Evolutionary conservation across 1,140 invertebrate species (phyloP), one percentile per base, ranked within the genome.

Genomic region (Hycleus phaleratus): DNA sequence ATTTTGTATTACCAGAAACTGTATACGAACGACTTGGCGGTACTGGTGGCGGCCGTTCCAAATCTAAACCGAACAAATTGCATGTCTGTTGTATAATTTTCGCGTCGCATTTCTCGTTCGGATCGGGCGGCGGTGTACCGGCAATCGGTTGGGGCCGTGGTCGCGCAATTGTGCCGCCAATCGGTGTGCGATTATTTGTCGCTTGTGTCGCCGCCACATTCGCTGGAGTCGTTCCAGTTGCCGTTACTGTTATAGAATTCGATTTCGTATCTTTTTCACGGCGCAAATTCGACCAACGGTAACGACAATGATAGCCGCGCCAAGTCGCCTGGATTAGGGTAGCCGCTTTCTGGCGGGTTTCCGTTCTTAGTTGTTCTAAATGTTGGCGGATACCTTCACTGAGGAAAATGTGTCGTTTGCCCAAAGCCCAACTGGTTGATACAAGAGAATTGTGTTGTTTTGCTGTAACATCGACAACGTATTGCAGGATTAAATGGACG

Each of bases 341-440:
- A 0, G 92, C 91, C 2, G 91, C 90, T 60, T 83, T 81, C 59
- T 87, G 82, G 2, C 90, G 78, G 1, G 85, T 89, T 53, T 88
- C 85, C 9, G 82, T 82, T 49, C 92, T 78, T 62, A 93, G 74
- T 58, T 84, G 82, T 76, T 96, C 94, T 47, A 95, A 74, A 61
- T 91, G 82, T 75, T 96, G 94, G 11, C 94, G 80, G 59, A 93
- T 91, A 5, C 90, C 90, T 76, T 97, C 94, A 76, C 93, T 95
- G 58, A 95, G 81, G 75, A 96, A 96, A 12, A 95, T 90, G 70
- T 96, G 93, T 40, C 92, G 79, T 71, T 94, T 93, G 57, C 93
- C 94, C 24, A 93, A 79, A n/a, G 91, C 90, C 90, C 90, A 93
- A 68, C 85, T 86, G 50, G 86, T 90, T 45, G 84, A 82, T 10